Percentiles rank a stretch among this genome's conserved stretches.
These are phyloP conservation scores for Sebastes taczanowskii DNA, from an alignment of 2,797 vertebrate species.

Conservation along the genomic window DNA sequence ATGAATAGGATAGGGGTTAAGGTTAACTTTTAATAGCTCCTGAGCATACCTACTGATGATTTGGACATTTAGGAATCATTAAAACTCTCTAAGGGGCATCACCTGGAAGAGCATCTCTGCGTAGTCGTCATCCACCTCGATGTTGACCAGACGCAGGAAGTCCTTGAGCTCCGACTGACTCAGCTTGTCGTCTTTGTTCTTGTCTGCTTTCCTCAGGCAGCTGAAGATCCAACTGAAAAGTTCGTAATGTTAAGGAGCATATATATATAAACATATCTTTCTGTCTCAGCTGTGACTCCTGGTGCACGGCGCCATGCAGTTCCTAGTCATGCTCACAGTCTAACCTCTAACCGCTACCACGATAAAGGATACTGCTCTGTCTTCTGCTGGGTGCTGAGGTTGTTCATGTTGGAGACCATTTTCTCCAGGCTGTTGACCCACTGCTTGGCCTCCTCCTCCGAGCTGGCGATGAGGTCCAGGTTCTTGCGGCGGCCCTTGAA, in stretches of 20 bases:
- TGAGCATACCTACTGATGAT: background rate
- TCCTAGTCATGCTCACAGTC: background rate
- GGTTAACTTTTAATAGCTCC: background rate
- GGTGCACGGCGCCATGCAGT: accelerated
- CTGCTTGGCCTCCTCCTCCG: constrained; percentile 86
- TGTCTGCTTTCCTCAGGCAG: constrained; percentile 93
- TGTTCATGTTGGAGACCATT: constrained; percentile 80
- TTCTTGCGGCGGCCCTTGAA: constrained; percentile 92
- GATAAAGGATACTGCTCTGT: constrained; percentile 95
- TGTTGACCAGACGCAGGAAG: constrained; percentile 92
- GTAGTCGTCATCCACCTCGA: constrained; percentile 89
- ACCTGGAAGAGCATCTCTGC: constrained; percentile 91
- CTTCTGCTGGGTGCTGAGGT: constrained; percentile 86
- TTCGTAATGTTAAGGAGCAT: constrained; percentile 83
- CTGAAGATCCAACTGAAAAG: constrained; percentile 92
- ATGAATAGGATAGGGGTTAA: background rate
- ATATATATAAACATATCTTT: background rate
- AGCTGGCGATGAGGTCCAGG: constrained; percentile 92
- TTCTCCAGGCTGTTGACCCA: constrained; percentile 91
- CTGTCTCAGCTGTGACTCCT: background rate
- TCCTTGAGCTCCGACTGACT: constrained; percentile 89
- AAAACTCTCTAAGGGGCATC: constrained; percentile 20
- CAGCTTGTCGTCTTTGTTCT: constrained; percentile 93
- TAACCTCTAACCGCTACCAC: too few species aligned
- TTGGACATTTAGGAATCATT: background rate